Base-by-base conservation (phyloP, 2,888 invertebrate species). In the Lycophotia porphyrea region DNA sequence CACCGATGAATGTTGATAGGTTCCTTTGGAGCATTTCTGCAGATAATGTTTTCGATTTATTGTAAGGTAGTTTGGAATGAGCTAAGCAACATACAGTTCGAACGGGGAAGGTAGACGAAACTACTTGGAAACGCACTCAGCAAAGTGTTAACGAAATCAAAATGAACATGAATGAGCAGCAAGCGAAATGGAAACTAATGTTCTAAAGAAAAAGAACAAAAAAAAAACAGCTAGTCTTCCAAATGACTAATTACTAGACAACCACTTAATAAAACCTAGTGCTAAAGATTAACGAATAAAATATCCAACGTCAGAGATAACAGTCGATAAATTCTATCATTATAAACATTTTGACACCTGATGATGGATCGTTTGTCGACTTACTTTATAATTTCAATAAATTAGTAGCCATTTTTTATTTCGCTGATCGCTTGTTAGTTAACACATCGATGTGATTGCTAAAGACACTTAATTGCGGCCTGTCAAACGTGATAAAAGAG, bases 331-430 rank as follows among this genome's bases (percentile, higher is more conserved):
- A 86, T 84, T 82, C 39, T 68, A 86, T 82, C 74, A 80, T 82
- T 68, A 78, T 76, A 79, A 87, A 87, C 67, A 85, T 86, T 87
- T 82, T 86, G 87, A 87, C 87, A 85, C 42, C 31, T 11, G 60
- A 79, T 86, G 84, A 87, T 84, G 71, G 68, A 87, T 86, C 76
- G 78, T 63, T 84, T 79, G 78, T 73, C 72, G 63, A 79, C 67
- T 68, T 71, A 64, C 69, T 74, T 66, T 64, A 78, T 67, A 75
- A 27, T 74, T 71, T 65, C 55, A 71, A 84, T 74, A 81, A 71
- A 81, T 79, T 76, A 71, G 44, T 55, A 64, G 67, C 27, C 52
- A 44, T 69, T 70, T 63, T 80, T 77, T 77, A 61, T 58, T 60
- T 31, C 31, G 24, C 15, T 27, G 49, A 55, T 80, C 44, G 58